Evolutionary conservation across 1,140 invertebrate species (phyloP), one percentile per base, ranked within the genome.

Genomic region (Dermatophagoides farinae): DNA sequence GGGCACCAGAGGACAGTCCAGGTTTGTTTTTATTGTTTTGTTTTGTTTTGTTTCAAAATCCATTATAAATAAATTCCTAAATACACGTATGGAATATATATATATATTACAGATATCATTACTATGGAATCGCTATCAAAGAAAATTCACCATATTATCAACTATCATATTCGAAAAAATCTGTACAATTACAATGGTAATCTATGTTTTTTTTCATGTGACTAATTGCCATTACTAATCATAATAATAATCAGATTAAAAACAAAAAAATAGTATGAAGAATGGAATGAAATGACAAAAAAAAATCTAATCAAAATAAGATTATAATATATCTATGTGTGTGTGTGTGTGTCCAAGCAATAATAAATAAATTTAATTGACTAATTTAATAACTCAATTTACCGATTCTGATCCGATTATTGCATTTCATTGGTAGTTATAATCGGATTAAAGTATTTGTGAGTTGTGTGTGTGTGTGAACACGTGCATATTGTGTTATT

Each of bases 71-170:
- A 6, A 41, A 39, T 38, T n/a, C 9, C 39, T 55, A 23, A 4
- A 39, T 55, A 9, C 9, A 38, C 1, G 1, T 38, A 6, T 5
- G 22, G 75, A 73, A 20, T 72, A 97, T 97, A 71, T 31, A n/a
- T n/a, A n/a, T 31, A 31, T 8, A 31, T 4, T 31, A 31, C 31
- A 31, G 31, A 31, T 98, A 98, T 73, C 93, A 98, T 76, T 98
- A 98, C 74, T 97, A 97, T 76, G 95, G 95, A n/a, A 97, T 98
- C 63, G 79, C 90, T 44, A 84, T 97, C 9, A 97, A 96, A 73
- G 85, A 88, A 0, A 82, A 78, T 62, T 92, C 88, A 0, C 76
- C 81, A 10, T 70, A 77, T 65, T 77, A 74, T 64, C 75, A 77
- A 51, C 59, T 74, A 6, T 70, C 72, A 25, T 78, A 75, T 64